Conservation (phyloP, 2,797 vertebrate species). For the Tapera naevia region DNA sequence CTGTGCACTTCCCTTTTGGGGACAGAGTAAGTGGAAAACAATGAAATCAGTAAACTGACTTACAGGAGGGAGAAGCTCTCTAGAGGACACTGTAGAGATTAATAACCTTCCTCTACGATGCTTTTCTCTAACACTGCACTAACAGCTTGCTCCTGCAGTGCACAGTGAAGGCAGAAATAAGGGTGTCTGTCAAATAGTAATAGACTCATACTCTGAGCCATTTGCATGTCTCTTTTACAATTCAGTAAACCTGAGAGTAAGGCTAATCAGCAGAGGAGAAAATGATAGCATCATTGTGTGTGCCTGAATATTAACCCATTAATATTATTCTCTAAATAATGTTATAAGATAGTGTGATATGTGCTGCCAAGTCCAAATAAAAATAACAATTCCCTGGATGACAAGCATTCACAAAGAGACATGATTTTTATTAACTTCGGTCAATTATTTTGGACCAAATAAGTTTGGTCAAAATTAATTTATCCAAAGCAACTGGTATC, state of each 20-base stretch:
- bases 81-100: background rate
- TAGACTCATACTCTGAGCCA: background rate
- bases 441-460: background rate
- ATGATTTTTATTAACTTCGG: background rate
- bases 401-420: background rate
- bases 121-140: background rate
- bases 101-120: background rate
- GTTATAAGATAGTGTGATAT: background rate
- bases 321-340: background rate
- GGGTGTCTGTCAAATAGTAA: background rate
- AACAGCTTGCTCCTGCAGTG: background rate
- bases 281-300: background rate
- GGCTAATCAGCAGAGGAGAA: background rate
- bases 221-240: background rate
- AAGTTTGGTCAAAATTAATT: background rate
- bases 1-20: background rate
- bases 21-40: background rate
- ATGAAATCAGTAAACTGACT: background rate
- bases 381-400: background rate
- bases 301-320: background rate
- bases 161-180: background rate
- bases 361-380: background rate
- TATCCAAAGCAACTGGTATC: background rate
- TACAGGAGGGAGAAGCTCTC: background rate
- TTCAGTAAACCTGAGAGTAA: background rate